Evolutionary conservation across 2,113 vertebrate species (phyloP).

Genomic region (Miniopterus natalensis): DNA sequence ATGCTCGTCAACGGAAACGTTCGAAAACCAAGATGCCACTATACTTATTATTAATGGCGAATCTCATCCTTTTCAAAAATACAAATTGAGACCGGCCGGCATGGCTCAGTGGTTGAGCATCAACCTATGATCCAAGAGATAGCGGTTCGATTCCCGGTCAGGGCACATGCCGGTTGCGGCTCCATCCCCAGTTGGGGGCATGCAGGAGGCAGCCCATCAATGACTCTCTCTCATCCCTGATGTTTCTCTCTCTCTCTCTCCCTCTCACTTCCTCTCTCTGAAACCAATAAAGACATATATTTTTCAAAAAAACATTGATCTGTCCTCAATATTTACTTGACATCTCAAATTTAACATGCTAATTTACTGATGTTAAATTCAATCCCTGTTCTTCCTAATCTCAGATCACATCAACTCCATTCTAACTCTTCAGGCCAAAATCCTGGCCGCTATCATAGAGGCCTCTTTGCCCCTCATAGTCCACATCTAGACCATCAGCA

Average conservation of each 20-base stretch:
- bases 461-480: background rate
- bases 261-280: no score
- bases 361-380: background rate
- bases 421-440: background rate
- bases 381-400: background rate
- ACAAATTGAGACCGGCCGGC: background rate
- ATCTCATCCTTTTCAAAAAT: conserved; percentile 6
- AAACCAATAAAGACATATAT: no score
- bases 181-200: no score
- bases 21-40: no score
- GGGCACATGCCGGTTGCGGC: no score
- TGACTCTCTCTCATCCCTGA: no score
- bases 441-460: background rate
- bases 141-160: no score
- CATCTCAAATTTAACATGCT: conserved; percentile 1
- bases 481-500: background rate
- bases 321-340: background rate
- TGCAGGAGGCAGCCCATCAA: no score
- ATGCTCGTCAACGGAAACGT: no score
- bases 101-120: no score
- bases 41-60: background rate
- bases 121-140: no score
- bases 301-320: background rate
- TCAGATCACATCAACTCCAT: background rate
- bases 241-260: no score